Evolutionary conservation across 1,140 invertebrate genomes (phyloP).

Genomic region (Palaemon carinicauda): DNA sequence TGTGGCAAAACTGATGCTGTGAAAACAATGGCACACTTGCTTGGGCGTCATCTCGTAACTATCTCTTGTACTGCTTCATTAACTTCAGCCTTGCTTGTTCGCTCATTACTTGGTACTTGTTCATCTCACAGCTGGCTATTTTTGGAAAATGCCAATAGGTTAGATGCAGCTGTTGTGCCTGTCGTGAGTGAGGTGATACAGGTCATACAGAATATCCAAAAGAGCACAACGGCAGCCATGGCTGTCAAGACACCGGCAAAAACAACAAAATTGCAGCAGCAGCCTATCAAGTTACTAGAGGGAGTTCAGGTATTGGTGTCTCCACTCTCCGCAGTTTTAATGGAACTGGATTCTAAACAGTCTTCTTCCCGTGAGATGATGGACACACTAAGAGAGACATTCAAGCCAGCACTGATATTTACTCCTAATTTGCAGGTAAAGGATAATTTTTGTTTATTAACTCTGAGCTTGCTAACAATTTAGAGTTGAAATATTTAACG

Average conservation of each 20-base stretch:
- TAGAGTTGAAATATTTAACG: too few relatives aligned
- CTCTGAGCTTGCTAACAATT: too few relatives aligned
- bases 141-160: conserved; percentile 17
- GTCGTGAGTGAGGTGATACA: conserved; percentile 44
- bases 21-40: conserved; percentile 26
- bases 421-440: conserved; percentile 21
- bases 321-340: conserved; percentile 18
- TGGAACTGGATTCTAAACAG: conserved; percentile 36
- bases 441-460: background rate
- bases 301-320: conserved; percentile 24
- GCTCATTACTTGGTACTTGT: conserved; percentile 25
- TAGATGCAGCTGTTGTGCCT: conserved; percentile 25
- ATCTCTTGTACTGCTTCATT: conserved; percentile 31
- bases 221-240: background rate
- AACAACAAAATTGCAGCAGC: background rate
- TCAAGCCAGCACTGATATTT: conserved; percentile 15
- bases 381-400: conserved; percentile 31
- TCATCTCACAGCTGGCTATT: conserved; percentile 41
- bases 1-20: conserved; percentile 37
- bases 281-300: conserved; percentile 24
- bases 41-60: conserved; percentile 38
- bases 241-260: background rate
- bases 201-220: conserved; percentile 12
- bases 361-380: background rate
- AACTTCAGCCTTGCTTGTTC: conserved; percentile 8